phyloP scores from a whole-genome alignment of 2,113 vertebrate species.

The Saimiri boliviensis region DNA sequence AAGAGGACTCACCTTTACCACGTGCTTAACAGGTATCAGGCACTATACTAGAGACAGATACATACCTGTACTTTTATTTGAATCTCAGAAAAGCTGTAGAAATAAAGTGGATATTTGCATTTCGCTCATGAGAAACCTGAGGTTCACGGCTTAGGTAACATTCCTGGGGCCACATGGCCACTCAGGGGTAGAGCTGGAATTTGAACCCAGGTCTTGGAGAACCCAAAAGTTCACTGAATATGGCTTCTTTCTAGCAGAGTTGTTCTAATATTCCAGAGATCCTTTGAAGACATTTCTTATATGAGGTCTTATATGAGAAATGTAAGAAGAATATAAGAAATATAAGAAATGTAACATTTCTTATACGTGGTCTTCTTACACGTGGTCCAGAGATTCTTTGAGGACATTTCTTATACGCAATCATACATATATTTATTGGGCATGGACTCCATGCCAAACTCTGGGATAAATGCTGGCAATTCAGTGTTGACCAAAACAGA shows the following conservation, averaged over 20 bases:
- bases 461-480: not conserved
- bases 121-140: not conserved
- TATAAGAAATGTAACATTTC: no score
- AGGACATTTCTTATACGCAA: not conserved
- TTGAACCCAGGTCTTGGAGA: not conserved
- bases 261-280: not conserved
- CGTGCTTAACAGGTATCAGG: not conserved
- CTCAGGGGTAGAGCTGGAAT: not conserved
- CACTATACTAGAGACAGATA: rapidly evolving
- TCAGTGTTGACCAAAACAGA: not conserved
- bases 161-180: not conserved
- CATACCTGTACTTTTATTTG: not conserved
- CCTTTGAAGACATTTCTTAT: not conserved
- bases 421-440: not conserved
- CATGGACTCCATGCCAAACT: not conserved
- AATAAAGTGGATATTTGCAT: not conserved
- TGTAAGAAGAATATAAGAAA: no score
- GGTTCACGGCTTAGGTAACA: not conserved
- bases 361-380: not conserved
- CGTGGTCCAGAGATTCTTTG: not conserved
- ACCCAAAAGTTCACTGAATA: not conserved
- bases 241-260: not conserved
- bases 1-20: not conserved
- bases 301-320: no score
- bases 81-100: not conserved